Percentiles rank a stretch among this genome's conserved stretches.
Conservation (phyloP, 30 jellyfish, hydroid and myxozoan genomes). For the Thelohanellus kitauei region DNA sequence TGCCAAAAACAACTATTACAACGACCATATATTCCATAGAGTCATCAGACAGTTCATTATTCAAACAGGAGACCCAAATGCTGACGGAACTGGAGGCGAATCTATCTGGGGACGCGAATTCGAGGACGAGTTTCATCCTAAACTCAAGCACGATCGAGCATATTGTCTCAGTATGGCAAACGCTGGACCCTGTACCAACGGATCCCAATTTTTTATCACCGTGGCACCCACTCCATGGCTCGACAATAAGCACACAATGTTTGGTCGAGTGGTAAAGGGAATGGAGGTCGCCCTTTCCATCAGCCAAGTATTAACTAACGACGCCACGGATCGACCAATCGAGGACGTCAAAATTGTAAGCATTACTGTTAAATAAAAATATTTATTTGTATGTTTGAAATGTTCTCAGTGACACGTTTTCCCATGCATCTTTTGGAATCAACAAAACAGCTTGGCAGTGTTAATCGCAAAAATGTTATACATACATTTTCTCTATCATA, state of each 20-base stretch:
- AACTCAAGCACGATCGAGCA: conserved; percentile 73
- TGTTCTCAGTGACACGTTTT: too few species aligned
- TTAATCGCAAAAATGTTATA: too few species aligned
- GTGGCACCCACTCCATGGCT: conserved; percentile 95
- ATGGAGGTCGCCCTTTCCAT: conserved; percentile 49
- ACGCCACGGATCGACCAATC: conserved; percentile 40
- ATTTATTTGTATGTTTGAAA: too few species aligned
- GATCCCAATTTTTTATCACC: conserved; percentile 77
- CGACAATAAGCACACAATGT: conserved; percentile 73
- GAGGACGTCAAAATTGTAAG: conserved; percentile 50
- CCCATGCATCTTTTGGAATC: too few species aligned
- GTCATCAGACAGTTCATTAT: conserved; percentile 59
- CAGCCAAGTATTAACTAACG: conserved; percentile 26
- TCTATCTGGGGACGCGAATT: conserved; percentile 95
- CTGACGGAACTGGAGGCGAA: conserved; percentile 98
- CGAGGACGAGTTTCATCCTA: conserved; percentile 83
- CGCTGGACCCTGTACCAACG: conserved; percentile 85
- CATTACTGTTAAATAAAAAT: conserved; percentile 22
- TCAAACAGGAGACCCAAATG: conserved; percentile 89
- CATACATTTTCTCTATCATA: too few species aligned
- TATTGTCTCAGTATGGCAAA: conserved; percentile 87
- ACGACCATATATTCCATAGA: conserved; percentile 59
- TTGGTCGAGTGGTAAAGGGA: conserved; percentile 67
- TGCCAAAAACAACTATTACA: conserved; percentile 45
- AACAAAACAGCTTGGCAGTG: too few species aligned